Percentiles rank a stretch among this genome's conserved stretches.
These are phyloP conservation scores for Gryllus bimaculatus DNA, from an alignment of 1,140 invertebrate genomes.

Conservation along the genomic window DNA sequence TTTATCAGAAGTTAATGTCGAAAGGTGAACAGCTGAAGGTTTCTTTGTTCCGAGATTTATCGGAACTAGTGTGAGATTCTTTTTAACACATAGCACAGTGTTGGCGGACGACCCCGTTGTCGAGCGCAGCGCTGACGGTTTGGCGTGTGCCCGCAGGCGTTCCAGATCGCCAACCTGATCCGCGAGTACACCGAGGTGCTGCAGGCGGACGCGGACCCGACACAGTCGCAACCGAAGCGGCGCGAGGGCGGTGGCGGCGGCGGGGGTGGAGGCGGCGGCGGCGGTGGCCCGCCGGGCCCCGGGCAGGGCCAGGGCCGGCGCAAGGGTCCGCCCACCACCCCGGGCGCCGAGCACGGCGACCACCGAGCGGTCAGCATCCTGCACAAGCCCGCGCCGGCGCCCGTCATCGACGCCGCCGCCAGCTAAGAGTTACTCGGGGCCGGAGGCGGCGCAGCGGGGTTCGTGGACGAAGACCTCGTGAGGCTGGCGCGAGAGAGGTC, in stretches of 20 bases:
- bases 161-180: conserved; percentile 87
- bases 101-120: too few relatives aligned
- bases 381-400: conserved; percentile 43
- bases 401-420: conserved; percentile 42
- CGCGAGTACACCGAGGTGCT: conserved; percentile 82
- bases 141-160: conserved; percentile 51
- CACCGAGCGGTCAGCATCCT: conserved; percentile 41
- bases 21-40: too few relatives aligned
- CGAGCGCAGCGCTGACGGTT: too few relatives aligned
- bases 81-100: too few relatives aligned
- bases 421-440: conserved; percentile 25
- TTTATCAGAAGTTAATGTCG: too few relatives aligned
- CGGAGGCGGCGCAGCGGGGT: too few relatives aligned
- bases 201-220: conserved; percentile 32
- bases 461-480: not conserved
- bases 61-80: too few relatives aligned
- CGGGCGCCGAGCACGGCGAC: conserved; percentile 27
- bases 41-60: too few relatives aligned
- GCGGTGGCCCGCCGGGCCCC: conserved; percentile 18
- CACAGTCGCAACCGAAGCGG: conserved; percentile 15
- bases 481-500: not conserved
- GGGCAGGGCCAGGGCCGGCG: conserved; percentile 21
- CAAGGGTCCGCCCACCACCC: not conserved
- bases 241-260: conserved; percentile 23
- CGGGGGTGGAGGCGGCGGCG: not conserved